Conservation (phyloP, 2,888 invertebrate species). For the Lithosia quadra region DNA sequence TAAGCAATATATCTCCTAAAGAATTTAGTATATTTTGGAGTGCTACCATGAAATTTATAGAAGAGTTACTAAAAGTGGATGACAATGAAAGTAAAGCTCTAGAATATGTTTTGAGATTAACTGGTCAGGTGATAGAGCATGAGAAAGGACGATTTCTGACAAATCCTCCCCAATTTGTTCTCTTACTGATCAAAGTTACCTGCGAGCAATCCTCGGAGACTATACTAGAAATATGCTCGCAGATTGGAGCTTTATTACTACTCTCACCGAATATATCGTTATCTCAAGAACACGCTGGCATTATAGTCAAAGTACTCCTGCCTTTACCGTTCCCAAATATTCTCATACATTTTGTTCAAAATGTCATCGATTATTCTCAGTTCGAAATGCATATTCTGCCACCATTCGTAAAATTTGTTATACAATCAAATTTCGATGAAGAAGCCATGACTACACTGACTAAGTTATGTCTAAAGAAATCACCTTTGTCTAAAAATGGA, state of each 20-base stretch:
- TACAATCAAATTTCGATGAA: slow-evolving; percentile 83
- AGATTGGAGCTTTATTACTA: slow-evolving; percentile 87
- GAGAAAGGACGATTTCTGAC: slow-evolving; percentile 89
- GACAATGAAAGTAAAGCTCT: slow-evolving; percentile 69
- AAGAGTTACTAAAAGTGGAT: slow-evolving; percentile 72
- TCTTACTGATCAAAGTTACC: slow-evolving; percentile 85
- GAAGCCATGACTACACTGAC: slow-evolving; percentile 88
- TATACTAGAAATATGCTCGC: slow-evolving; percentile 80
- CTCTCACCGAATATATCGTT: slow-evolving; percentile 88
- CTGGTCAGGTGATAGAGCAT: slow-evolving; percentile 88
- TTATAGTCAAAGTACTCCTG: slow-evolving; percentile 89
- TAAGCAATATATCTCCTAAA: slow-evolving; percentile 88
- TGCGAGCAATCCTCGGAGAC: slow-evolving; percentile 78
- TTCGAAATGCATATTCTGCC: slow-evolving; percentile 92
- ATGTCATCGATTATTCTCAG: slow-evolving; percentile 88
- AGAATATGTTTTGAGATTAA: slow-evolving; percentile 84
- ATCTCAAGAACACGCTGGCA: slow-evolving; percentile 91
- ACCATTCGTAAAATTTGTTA: slow-evolving; percentile 87
- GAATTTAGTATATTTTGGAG: slow-evolving; percentile 90
- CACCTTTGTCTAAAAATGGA: slow-evolving; percentile 88
- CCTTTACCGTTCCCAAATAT: slow-evolving; percentile 85
- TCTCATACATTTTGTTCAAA: slow-evolving; percentile 89
- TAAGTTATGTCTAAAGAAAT: slow-evolving; percentile 89
- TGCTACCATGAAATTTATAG: slow-evolving; percentile 70
- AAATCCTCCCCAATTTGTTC: slow-evolving; percentile 87